Evolutionary conservation across 2,888 invertebrate species (phyloP).

Genomic region (Pheosia gnoma): DNA sequence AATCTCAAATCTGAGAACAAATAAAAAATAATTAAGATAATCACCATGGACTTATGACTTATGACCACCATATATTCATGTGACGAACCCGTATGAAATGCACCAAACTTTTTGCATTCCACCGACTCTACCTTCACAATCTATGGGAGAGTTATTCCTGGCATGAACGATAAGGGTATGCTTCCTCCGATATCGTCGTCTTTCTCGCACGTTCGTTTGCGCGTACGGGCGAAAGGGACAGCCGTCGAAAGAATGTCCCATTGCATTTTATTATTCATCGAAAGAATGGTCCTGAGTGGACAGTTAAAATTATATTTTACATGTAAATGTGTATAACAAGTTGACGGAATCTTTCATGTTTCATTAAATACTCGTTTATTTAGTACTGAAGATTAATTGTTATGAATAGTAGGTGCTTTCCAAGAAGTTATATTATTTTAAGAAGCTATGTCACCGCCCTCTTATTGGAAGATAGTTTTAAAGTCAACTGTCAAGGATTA

Average conservation of each 20-base stretch:
- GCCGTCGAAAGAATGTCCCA: slow-evolving; percentile 66
- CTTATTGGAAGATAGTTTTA: too few species aligned
- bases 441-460: too few species aligned
- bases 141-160: slow-evolving; percentile 81
- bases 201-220: slow-evolving; percentile 33
- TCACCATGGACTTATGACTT: background rate
- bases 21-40: background rate
- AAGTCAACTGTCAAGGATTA: too few species aligned
- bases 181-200: slow-evolving; percentile 59
- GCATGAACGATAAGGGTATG: slow-evolving; percentile 76
- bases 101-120: slow-evolving; percentile 67
- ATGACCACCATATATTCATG: slow-evolving; percentile 30
- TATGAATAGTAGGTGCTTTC: too few species aligned
- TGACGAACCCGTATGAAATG: slow-evolving; percentile 34
- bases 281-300: slow-evolving; percentile 53
- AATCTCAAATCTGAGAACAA: too few species aligned
- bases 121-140: slow-evolving; percentile 58
- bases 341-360: background rate
- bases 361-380: background rate
- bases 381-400: too few species aligned
- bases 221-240: slow-evolving; percentile 39
- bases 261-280: slow-evolving; percentile 74
- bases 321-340: slow-evolving; percentile 13
- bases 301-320: slow-evolving; percentile 37
- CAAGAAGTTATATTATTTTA: too few species aligned